A percentile compares a stretch with the other conserved stretches of the same genome.
phyloP scores from a whole-genome alignment of 2,888 invertebrate genomes.

The Dilophus febrilis region DNA sequence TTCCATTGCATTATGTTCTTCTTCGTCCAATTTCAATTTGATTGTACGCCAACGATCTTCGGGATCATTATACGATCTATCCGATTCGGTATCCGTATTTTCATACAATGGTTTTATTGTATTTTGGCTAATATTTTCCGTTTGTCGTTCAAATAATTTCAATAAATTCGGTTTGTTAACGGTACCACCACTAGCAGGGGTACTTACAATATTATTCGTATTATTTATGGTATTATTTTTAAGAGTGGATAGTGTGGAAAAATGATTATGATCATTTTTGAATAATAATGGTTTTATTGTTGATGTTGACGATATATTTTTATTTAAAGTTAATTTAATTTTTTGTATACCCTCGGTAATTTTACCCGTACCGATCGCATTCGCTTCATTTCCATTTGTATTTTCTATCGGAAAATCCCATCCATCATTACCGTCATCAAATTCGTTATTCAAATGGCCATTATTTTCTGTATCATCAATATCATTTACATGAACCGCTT shows the following conservation, averaged over 20 bases:
- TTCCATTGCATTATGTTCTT: constrained; percentile 14
- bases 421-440: constrained; percentile 17
- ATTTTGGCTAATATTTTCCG: not conserved
- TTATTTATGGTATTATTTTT: constrained; percentile 1
- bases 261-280: no score
- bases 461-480: constrained; percentile 14
- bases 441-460: not conserved
- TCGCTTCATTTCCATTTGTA: constrained; percentile 25
- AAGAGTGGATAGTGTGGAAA: constrained; percentile 5
- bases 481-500: constrained; percentile 18
- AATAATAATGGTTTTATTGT: constrained; percentile 5
- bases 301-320: constrained; percentile 14
- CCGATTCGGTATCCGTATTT: constrained; percentile 28
- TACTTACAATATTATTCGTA: constrained; percentile 10
- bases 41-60: constrained; percentile 24
- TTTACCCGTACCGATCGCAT: no score
- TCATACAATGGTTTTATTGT: constrained; percentile 23
- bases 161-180: not conserved
- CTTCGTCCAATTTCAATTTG: constrained; percentile 35
- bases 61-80: constrained; percentile 11
- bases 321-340: constrained; percentile 23
- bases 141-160: constrained; percentile 4
- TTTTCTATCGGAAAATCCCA: constrained; percentile 19
- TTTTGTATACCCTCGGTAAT: no score
- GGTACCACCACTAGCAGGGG: not conserved